Percentiles rank a stretch among this genome's conserved stretches.
Conservation (phyloP, 2,888 invertebrate species). For the Linhomoeus sp. region DNA sequence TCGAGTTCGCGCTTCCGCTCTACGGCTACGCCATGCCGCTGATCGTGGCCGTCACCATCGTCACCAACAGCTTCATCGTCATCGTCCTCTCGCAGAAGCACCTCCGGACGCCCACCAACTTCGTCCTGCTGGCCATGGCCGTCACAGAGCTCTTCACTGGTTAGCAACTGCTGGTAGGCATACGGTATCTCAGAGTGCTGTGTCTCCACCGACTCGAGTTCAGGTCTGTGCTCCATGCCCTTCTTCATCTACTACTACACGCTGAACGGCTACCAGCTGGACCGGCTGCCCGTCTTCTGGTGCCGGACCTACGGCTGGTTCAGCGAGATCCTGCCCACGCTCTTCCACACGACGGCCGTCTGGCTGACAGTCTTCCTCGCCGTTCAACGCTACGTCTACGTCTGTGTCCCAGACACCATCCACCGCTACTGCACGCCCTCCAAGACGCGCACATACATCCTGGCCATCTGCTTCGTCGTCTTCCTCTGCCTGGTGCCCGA, state of each 20-base stretch:
- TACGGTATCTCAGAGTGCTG: too few relatives aligned
- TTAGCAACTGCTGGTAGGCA: too few relatives aligned
- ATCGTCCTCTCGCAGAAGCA: conserved; percentile 14
- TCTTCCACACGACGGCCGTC: conserved; percentile 78
- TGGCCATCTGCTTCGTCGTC: conserved; percentile 34
- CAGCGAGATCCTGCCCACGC: conserved; percentile 45
- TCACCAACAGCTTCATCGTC: conserved; percentile 12
- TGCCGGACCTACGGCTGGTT: conserved; percentile 33
- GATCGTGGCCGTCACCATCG: conserved; percentile 9
- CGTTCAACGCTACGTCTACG: conserved; percentile 77
- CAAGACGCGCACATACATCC: conserved; percentile 50
- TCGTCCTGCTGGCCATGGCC: conserved; percentile 18
- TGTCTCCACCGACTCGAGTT: too few relatives aligned
- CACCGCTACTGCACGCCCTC: conserved; percentile 48
- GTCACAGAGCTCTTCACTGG: conserved; percentile 18
- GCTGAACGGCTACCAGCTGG: conserved; percentile 13
- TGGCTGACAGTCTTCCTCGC: conserved; percentile 77
- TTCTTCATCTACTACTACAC: conserved; percentile 21
- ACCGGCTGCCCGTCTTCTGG: conserved; percentile 11
- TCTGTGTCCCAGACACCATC: conserved; percentile 71
- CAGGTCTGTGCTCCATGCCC: conserved; percentile 14
- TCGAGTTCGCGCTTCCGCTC: conserved; percentile 5
- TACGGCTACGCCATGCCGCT: conserved; percentile 10
- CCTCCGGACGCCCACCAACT: conserved; percentile 20
- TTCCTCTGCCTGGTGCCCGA: too few relatives aligned